A percentile compares a stretch with the other conserved stretches of the same genome.
Evolutionary conservation across 1,140 invertebrate genomes (phyloP).

Genomic region (Drosophila watanabei): DNA sequence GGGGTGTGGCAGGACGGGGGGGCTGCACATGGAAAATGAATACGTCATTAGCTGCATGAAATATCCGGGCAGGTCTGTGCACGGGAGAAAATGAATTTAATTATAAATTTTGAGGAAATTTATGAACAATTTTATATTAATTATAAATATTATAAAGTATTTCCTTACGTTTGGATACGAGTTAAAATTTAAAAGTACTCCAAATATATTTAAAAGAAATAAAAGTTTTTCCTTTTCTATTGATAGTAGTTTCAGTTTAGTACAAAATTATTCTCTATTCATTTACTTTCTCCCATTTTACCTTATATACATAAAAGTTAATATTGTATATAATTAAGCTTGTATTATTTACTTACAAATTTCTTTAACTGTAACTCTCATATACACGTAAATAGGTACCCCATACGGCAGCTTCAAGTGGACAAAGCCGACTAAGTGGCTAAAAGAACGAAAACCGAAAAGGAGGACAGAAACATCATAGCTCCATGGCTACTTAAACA

Average conservation of each 20-base stretch:
- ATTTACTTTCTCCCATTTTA: no score
- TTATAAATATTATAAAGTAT: not conserved
- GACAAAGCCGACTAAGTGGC: slow-evolving; percentile 55
- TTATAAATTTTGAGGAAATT: not conserved
- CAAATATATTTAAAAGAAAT: no score
- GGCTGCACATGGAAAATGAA: slow-evolving; percentile 63
- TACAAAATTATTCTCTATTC: no score
- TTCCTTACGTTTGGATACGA: not conserved
- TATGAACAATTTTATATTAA: not conserved
- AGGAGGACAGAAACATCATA: slow-evolving; percentile 17
- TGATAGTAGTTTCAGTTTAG: no score
- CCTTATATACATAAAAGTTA: no score
- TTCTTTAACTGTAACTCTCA: not conserved
- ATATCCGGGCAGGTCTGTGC: slow-evolving; percentile 54
- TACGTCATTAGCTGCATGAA: slow-evolving; percentile 81
- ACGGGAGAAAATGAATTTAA: slow-evolving; percentile 1
- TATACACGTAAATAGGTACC: slow-evolving; percentile 19
- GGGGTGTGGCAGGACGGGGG: not conserved
- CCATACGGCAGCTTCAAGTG: slow-evolving; percentile 51
- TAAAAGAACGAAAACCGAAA: slow-evolving; percentile 47
- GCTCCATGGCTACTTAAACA: slow-evolving; percentile 66
- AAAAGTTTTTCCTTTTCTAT: no score
- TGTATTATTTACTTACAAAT: no score
- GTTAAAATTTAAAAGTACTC: no score
- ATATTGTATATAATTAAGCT: no score